Evolutionary conservation across 2,888 invertebrate genomes (phyloP), one percentile per base, ranked within the genome.

Genomic region (Sinodicranocentrus sp.): DNA sequence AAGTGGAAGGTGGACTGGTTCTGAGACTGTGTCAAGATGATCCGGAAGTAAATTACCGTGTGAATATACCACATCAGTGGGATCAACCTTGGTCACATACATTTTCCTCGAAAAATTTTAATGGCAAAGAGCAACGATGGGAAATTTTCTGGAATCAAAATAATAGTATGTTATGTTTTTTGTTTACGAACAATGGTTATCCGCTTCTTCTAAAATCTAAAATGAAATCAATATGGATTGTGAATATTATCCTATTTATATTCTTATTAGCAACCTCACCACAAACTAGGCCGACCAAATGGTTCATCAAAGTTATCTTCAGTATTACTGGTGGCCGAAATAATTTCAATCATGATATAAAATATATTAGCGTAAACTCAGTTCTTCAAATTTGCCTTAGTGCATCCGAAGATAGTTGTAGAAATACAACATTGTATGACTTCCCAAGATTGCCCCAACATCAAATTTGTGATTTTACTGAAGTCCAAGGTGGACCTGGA

Each of bases 271-370:
- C 13, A 26, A 43, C 21, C 39, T 13, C 61, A 43, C 17, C 13
- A 33, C 43, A 43, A 67, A 13, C 19, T 23, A 78, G 70, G 21
- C 68, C 43, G n/a, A 77, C 78, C 1, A 82, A 44, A 43, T 82
- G 72, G 82, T 82, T 73, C 68, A 65, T 82, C 44, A 73, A 67
- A 73, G 67, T 73, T 17, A 8, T 67, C 3, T 82, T 73, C 67
- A 73, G 43, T 59, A 65, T 82, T 67, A 48, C 44, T 23, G 23
- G 25, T 1, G 70, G 78, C n/a, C 61, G 19, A 2, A 39, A 23
- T 28, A 10, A 21, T 8, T n/a, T 44, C 0, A 73, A 39, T 25
- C 67, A 28, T 17, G 17, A 15, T 17, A 33, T 33, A 26, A 67
- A 57, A 17, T 82, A 82, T 39, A 19, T 82, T 2, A 67, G 28